Conservation (phyloP, 1,140 invertebrate genomes). For the Gonioctena quinquepunctata region DNA sequence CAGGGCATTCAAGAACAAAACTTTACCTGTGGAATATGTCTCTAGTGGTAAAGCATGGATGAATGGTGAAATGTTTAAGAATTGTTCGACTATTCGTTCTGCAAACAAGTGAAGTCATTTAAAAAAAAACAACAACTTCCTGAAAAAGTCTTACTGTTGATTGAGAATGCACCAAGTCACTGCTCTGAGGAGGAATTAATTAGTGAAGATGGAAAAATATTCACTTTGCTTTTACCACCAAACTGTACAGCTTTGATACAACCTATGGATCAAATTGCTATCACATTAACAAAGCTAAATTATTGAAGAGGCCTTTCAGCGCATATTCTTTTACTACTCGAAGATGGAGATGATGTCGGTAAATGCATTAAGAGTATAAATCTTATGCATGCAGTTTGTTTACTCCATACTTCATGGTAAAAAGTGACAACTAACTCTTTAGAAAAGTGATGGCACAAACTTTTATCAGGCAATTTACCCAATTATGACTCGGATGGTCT, state of each 20-base stretch:
- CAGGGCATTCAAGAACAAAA: conserved; percentile 26
- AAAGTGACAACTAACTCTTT: no score
- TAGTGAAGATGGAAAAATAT: conserved; percentile 10
- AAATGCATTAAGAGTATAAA: no score
- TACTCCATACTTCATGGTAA: no score
- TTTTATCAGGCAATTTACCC: no score
- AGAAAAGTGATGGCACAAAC: no score
- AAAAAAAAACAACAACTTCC: background rate
- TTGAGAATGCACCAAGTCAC: conserved; percentile 22
- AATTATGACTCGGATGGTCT: no score
- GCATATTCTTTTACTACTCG: no score
- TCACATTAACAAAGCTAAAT: no score
- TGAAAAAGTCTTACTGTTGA: conserved; percentile 8
- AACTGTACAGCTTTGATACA: conserved; percentile 16
- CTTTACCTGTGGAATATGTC: conserved; percentile 1
- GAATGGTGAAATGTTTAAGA: background rate
- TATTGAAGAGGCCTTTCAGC: no score
- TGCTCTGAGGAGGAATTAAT: conserved; percentile 3
- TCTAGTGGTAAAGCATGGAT: conserved; percentile 16
- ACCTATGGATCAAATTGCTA: conserved; percentile 17
- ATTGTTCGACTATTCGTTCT: background rate
- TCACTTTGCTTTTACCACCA: conserved; percentile 17
- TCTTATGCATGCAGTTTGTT: no score
- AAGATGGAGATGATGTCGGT: no score
- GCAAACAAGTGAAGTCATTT: background rate